phyloP scores from a whole-genome alignment of 2,888 invertebrate genomes.

The Torymus auratus region DNA sequence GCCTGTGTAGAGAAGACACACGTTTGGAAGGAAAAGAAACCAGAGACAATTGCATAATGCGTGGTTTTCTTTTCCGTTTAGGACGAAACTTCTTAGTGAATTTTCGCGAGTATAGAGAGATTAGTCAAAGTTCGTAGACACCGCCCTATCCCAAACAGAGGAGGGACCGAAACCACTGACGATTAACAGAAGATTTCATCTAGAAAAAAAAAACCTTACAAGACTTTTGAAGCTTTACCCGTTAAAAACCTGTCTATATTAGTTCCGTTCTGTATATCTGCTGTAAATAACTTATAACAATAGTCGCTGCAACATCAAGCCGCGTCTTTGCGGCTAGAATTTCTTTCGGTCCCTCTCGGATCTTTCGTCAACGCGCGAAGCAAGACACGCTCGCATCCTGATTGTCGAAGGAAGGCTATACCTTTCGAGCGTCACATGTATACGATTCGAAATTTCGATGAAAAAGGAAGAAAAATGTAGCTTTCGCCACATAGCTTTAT shows the following conservation, averaged over 20 bases:
- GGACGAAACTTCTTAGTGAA: constrained; percentile 35
- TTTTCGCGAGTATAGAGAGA: constrained; percentile 27
- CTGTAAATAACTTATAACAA: constrained; percentile 36
- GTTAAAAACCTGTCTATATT: not conserved
- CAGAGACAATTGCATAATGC: constrained; percentile 16
- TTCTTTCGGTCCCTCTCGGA: constrained; percentile 15
- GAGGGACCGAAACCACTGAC: constrained; percentile 20
- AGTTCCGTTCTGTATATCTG: constrained; percentile 20
- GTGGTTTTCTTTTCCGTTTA: constrained; percentile 35
- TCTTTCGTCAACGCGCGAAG: constrained; percentile 13
- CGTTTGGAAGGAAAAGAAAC: constrained; percentile 21
- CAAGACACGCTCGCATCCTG: not conserved
- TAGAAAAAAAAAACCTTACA: constrained; percentile 1
- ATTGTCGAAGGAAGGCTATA: constrained; percentile 7
- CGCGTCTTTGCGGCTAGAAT: not conserved
- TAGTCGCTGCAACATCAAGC: constrained; percentile 21
- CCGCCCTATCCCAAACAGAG: not conserved
- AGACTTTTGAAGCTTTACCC: constrained; percentile 25
- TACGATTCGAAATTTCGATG: constrained; percentile 9
- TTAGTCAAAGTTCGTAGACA: constrained; percentile 17
- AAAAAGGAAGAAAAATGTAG: not conserved
- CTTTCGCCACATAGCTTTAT: constrained; percentile 25
- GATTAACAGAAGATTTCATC: not conserved
- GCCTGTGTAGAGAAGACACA: constrained; percentile 1
- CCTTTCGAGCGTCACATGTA: constrained; percentile 9